phyloP scores from a whole-genome alignment of 1,140 invertebrate genomes.

The Marisa cornuarietis region DNA sequence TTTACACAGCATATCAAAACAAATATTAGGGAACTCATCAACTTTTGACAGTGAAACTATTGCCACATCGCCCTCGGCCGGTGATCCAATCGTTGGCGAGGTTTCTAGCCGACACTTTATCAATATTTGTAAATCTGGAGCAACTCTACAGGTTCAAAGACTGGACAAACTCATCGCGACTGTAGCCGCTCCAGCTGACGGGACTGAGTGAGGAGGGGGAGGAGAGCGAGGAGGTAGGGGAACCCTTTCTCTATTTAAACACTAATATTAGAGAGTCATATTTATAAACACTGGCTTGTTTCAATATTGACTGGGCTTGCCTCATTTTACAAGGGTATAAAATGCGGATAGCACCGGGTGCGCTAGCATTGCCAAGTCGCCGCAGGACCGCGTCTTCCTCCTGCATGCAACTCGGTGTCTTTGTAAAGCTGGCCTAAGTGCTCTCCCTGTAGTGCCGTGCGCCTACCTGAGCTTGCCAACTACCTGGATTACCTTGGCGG shows the following conservation, averaged over 20 bases:
- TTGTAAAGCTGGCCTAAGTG: no score
- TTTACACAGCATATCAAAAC: slow-evolving; percentile 25
- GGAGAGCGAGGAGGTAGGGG: not conserved
- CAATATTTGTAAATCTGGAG: slow-evolving; percentile 29
- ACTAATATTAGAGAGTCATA: slow-evolving; percentile 27
- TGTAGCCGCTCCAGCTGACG: not conserved
- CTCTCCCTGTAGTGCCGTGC: no score
- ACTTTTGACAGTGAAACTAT: slow-evolving; percentile 25
- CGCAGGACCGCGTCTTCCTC: no score
- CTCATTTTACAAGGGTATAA: slow-evolving; percentile 25
- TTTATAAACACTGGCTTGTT: slow-evolving; percentile 28
- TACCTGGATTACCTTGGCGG: no score
- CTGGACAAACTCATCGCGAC: slow-evolving; percentile 22
- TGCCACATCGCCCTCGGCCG: slow-evolving; percentile 8
- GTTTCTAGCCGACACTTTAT: slow-evolving; percentile 19
- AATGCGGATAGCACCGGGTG: slow-evolving; percentile 8
- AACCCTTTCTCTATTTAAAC: slow-evolving; percentile 25
- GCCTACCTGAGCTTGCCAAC: no score
- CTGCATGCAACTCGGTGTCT: no score
- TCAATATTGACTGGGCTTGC: slow-evolving; percentile 24
- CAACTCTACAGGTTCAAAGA: slow-evolving; percentile 22
- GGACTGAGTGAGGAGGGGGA: not conserved
- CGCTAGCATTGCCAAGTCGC: no score
- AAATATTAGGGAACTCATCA: slow-evolving; percentile 27
- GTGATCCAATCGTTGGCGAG: slow-evolving; percentile 20